These are phyloP conservation scores for Sebastes schlegelii DNA, from an alignment of 2,113 vertebrate genomes.

Conservation along the genomic window DNA sequence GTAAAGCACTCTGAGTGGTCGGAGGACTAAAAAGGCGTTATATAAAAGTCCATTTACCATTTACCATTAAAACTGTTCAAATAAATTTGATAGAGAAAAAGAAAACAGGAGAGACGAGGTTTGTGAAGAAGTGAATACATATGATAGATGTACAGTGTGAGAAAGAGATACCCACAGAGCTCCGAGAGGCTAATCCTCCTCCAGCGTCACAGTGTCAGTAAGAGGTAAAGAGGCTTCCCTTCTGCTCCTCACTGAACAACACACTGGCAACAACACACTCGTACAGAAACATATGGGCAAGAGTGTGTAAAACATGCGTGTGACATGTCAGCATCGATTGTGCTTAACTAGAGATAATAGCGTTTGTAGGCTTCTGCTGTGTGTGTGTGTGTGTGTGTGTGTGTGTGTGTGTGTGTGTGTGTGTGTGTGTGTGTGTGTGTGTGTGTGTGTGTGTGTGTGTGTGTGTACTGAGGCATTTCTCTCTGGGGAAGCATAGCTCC, in stretches of 20 bases:
- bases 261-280: neutral
- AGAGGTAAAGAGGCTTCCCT: slow-evolving; percentile 35
- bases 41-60: too few relatives aligned
- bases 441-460: slow-evolving; percentile 3
- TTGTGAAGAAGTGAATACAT: neutral
- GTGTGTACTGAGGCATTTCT: slow-evolving; percentile 34
- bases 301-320: slow-evolving; percentile 4
- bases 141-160: neutral
- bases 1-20: too few relatives aligned
- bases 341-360: slow-evolving; percentile 14
- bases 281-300: neutral
- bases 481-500: slow-evolving; percentile 50
- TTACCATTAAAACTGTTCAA: too few relatives aligned
- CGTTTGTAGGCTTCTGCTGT: slow-evolving; percentile 11
- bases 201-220: slow-evolving; percentile 20
- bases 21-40: too few relatives aligned
- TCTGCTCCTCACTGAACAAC: slow-evolving; percentile 12
- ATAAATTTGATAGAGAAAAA: neutral
- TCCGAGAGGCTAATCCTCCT: slow-evolving; percentile 4
- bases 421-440: slow-evolving; percentile 3
- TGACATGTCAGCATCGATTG: slow-evolving; percentile 18
- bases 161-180: slow-evolving; percentile 13
- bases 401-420: too few relatives aligned
- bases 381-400: slow-evolving; percentile 4
- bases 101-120: neutral